These are phyloP conservation scores for Exocentrus adspersus DNA, from an alignment of 2,888 invertebrate species.

Conservation along the genomic window DNA sequence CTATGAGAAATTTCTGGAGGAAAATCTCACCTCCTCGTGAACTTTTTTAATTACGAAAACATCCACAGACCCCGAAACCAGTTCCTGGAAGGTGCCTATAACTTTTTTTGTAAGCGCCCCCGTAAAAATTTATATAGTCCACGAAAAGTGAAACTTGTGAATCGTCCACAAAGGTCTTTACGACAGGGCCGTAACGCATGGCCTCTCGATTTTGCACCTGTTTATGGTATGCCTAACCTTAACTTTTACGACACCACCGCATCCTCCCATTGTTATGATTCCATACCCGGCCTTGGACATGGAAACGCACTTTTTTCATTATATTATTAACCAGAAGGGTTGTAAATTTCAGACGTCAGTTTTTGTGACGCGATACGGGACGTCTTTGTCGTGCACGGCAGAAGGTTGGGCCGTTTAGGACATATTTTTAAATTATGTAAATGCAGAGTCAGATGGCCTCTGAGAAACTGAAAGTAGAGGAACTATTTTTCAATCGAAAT, in stretches of 20 bases:
- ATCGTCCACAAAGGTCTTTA: slow-evolving; percentile 46
- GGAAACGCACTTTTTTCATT: slow-evolving; percentile 48
- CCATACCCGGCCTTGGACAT: slow-evolving; percentile 42
- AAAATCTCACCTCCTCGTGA: no score
- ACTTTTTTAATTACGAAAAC: not conserved
- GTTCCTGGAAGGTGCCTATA: slow-evolving; percentile 13
- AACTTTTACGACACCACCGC: slow-evolving; percentile 50
- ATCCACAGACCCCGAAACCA: not conserved
- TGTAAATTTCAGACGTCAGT: slow-evolving; percentile 48
- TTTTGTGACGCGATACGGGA: slow-evolving; percentile 31
- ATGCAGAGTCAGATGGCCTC: not conserved
- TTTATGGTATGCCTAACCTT: slow-evolving; percentile 54
- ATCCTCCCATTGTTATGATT: slow-evolving; percentile 44
- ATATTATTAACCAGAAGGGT: slow-evolving; percentile 44
- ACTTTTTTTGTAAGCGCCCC: slow-evolving; percentile 20
- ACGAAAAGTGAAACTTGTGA: slow-evolving; percentile 45
- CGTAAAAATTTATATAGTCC: slow-evolving; percentile 1
- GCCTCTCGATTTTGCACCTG: slow-evolving; percentile 54
- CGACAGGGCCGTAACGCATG: slow-evolving; percentile 7
- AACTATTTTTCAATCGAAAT: no score
- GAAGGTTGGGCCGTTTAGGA: not conserved
- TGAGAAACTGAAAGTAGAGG: not conserved
- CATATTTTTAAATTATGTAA: not conserved
- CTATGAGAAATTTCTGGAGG: no score
- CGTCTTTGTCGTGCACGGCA: slow-evolving; percentile 16